A percentile compares a stretch with the other conserved stretches of the same genome.
phyloP scores from a whole-genome alignment of 2,113 vertebrate species.

The Ceyx margarethae region DNA sequence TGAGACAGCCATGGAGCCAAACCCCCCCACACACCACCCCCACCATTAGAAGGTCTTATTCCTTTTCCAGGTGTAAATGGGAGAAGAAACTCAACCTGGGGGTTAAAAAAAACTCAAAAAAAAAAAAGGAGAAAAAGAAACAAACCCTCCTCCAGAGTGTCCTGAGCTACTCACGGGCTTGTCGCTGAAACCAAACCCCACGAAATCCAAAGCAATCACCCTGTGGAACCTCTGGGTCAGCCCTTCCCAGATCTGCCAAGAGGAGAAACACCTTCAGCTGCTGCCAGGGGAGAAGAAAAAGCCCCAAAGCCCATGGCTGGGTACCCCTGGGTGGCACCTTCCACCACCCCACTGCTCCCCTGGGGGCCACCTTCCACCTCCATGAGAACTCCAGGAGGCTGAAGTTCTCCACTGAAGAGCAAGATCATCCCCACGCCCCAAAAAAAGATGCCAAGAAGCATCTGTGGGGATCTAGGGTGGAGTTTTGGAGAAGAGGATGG shows the following conservation, averaged over 20 bases:
- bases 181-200: conserved; percentile 97
- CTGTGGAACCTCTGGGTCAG: conserved; percentile 88
- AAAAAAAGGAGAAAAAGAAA: neutral
- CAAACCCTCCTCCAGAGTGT: neutral
- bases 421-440: rapidly evolving
- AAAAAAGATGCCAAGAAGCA: neutral
- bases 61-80: neutral
- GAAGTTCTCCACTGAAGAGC: neutral
- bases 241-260: conserved; percentile 90
- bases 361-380: neutral
- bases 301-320: rapidly evolving
- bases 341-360: neutral
- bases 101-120: neutral
- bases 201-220: conserved; percentile 90
- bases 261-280: neutral
- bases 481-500: rapidly evolving
- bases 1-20: rapidly evolving
- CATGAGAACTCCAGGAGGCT: neutral
- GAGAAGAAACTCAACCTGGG: rapidly evolving
- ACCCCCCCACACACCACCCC: neutral
- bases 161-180: conserved; percentile 84
- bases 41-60: neutral
- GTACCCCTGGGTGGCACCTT: neutral
- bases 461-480: neutral
- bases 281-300: neutral